A percentile compares a stretch with the other conserved stretches of the same genome.
These are phyloP conservation scores for Empidonax traillii DNA, from an alignment of 2,113 vertebrate genomes.

Conservation along the genomic window DNA sequence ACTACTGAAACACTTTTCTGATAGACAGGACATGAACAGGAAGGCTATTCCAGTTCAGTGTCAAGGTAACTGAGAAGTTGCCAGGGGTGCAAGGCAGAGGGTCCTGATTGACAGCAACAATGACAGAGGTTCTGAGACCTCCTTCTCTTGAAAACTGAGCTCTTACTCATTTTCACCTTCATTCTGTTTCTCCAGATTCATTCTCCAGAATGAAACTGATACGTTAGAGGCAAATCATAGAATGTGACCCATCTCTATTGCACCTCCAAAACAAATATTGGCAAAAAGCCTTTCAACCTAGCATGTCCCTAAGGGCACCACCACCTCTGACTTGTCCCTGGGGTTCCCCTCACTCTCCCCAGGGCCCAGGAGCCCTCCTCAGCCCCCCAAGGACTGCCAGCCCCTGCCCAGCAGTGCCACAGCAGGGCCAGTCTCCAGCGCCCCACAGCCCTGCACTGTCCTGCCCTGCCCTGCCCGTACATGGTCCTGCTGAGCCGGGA, in stretches of 20 bases:
- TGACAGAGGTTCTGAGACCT: neutral
- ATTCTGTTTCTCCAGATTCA: neutral
- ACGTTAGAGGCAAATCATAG: neutral
- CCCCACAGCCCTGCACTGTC: neutral
- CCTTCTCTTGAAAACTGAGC: neutral
- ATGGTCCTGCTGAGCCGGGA: neutral
- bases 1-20: neutral
- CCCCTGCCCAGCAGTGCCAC: accelerated
- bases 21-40: neutral
- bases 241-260: neutral
- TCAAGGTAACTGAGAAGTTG: neutral
- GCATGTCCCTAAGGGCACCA: accelerated
- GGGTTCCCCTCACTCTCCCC: neutral
- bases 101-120: accelerated
- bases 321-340: neutral
- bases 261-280: neutral
- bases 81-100: neutral
- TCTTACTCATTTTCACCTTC: neutral
- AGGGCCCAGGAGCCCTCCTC: accelerated
- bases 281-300: neutral
- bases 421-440: neutral
- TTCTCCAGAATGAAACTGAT: neutral
- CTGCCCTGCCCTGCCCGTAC: accelerated
- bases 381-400: accelerated
- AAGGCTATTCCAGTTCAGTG: neutral